Base-by-base conservation (phyloP, 2,113 vertebrate genomes). In the Leptobrachium leishanense region DNA sequence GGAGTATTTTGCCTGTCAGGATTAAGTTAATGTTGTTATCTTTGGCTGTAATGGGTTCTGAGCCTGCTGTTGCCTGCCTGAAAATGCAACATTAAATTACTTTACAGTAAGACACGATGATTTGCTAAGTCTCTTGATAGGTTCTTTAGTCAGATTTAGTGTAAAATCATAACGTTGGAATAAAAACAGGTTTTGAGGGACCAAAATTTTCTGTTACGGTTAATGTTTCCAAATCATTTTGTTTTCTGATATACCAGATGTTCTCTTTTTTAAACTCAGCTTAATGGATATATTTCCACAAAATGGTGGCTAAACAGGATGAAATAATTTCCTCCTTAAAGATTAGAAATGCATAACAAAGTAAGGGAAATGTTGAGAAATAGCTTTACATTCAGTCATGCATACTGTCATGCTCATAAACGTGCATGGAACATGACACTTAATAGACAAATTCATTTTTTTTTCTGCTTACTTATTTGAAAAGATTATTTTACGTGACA, bases 1-100 rank as follows among this genome's bases (percentile, higher is more conserved):
- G 5, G 75, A 82, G 83, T 84, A 84, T 87, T 86, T 86, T 85
- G 78, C 75, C 82, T 86, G 84, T 86, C 82, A 85, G 85, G 86
- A 90, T 89, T 92, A 92, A 91, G 86, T 90, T 89, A 90, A 86
- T 90, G 90, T 91, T 89, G 88, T 89, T 92, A 93, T 92, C 90
- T 91, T 86, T 86, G 85, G 84, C 89, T 86, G 87, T 86, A 88
- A 91, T 86, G 87, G 85, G 84, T 89, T 89, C 89, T 89, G 88
- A 88, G 89, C 82, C 85, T 85, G 83, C 85, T 83, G 84, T 88
- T 85, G 84, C 82, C 81, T 85, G 87, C 85, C 87, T 82, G 82
- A 72, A 85, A 85, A 85, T 82, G 85, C 77, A 89, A 90, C 86
- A 86, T 85, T 90, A 93, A 90, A 90, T 90, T 94, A 90, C 91